Conservation (phyloP, 2,888 invertebrate species). For the Ophion ellenae region DNA sequence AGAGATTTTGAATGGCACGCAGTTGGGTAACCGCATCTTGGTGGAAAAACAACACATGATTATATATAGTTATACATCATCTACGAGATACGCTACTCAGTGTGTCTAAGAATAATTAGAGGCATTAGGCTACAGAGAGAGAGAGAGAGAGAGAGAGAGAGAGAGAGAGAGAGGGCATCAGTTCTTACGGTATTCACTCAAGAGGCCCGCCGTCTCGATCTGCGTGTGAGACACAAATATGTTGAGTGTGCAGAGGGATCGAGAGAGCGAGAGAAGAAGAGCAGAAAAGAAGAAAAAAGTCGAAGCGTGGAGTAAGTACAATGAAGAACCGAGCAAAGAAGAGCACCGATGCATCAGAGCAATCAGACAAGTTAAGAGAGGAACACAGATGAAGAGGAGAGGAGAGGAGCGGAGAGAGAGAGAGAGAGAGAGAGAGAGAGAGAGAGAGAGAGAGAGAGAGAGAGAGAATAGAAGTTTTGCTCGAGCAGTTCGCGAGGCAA, state of each 20-base stretch:
- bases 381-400: background rate
- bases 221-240: constrained; percentile 10
- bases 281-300: background rate
- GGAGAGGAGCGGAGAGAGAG: background rate
- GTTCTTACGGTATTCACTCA: constrained; percentile 54
- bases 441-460: constrained; percentile 45
- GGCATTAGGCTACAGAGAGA: constrained; percentile 40
- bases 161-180: constrained; percentile 24
- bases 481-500: constrained; percentile 73
- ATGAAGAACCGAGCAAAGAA: constrained; percentile 4
- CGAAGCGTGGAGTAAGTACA: background rate
- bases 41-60: background rate
- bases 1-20: constrained; percentile 47
- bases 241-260: background rate
- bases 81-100: constrained; percentile 4
- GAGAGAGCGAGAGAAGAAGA: constrained; percentile 1
- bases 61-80: constrained; percentile 23
- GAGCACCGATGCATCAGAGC: constrained; percentile 37
- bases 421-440: background rate
- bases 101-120: constrained; percentile 62
- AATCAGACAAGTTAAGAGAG: background rate
- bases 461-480: constrained; percentile 66
- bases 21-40: constrained; percentile 19
- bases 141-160: background rate
- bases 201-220: constrained; percentile 15